Conservation (phyloP, 2,797 vertebrate genomes). For the Myotis vivesi region DNA sequence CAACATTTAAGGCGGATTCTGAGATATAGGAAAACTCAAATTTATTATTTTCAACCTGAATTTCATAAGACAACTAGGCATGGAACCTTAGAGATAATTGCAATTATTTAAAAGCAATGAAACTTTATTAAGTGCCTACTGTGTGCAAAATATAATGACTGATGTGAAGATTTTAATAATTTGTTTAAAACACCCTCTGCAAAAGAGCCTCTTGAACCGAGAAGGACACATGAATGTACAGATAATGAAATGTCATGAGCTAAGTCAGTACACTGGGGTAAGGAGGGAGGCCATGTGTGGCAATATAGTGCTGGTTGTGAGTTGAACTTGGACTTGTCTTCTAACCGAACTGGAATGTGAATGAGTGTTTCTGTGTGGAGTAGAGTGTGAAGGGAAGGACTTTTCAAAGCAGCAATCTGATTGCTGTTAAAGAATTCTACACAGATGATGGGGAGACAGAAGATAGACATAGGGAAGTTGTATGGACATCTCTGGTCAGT, state of each 20-base stretch:
- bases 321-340: not conserved
- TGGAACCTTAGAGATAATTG: not conserved
- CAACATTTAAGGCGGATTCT: not conserved
- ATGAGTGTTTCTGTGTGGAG: no score
- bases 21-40: not conserved
- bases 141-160: not conserved
- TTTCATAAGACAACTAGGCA: not conserved
- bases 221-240: not conserved
- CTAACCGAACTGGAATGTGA: not conserved
- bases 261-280: not conserved
- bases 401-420: no score
- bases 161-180: not conserved
- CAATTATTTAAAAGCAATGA: not conserved
- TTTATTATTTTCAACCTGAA: not conserved
- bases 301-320: not conserved
- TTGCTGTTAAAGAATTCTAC: not conserved
- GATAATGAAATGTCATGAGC: not conserved
- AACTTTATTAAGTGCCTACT: not conserved
- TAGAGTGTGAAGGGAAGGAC: not conserved
- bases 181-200: not conserved
- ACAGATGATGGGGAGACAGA: not conserved
- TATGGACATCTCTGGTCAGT: not conserved
- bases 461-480: not conserved
- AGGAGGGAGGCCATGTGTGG: no score
- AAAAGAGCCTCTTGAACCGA: not conserved